Evolutionary conservation across 2,113 vertebrate genomes (phyloP).

Genomic region (Eidolon helvum): DNA sequence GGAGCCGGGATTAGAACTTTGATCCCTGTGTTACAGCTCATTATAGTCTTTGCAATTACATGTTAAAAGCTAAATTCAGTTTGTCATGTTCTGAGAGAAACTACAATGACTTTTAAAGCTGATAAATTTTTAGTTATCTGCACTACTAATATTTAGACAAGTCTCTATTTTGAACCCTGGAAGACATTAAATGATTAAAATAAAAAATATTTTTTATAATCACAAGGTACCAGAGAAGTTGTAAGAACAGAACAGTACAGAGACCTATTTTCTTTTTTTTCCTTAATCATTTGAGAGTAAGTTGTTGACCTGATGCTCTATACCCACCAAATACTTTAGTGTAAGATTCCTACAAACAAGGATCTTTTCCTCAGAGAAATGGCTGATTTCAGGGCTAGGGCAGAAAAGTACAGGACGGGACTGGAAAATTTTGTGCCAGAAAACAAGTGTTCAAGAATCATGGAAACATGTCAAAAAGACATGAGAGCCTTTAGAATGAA

Average conservation of each 20-base stretch:
- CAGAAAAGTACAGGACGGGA: not conserved
- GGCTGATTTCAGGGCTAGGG: not conserved
- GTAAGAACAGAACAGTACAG: not conserved
- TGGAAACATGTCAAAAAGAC: not conserved
- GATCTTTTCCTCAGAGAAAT: not conserved
- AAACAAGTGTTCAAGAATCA: not conserved
- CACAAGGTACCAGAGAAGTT: not conserved
- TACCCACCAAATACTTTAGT: not conserved
- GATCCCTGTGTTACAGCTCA: not conserved
- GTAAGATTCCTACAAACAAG: not conserved
- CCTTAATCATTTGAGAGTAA: not conserved
- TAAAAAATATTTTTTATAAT: not conserved
- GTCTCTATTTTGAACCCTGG: not conserved
- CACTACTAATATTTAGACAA: not conserved
- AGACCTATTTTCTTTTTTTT: not conserved
- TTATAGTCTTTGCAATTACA: not conserved
- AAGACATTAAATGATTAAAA: not conserved
- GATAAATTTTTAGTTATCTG: not conserved
- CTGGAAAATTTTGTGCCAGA: not conserved
- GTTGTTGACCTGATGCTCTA: not conserved
- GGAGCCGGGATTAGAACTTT: not conserved
- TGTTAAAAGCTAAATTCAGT: slow-evolving; percentile 10
- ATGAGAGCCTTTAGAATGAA: not conserved
- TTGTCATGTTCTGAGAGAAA: not conserved
- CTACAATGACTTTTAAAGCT: not conserved